Base-by-base conservation (phyloP, 2,888 invertebrate species). In the Pilophorus perplexus region DNA sequence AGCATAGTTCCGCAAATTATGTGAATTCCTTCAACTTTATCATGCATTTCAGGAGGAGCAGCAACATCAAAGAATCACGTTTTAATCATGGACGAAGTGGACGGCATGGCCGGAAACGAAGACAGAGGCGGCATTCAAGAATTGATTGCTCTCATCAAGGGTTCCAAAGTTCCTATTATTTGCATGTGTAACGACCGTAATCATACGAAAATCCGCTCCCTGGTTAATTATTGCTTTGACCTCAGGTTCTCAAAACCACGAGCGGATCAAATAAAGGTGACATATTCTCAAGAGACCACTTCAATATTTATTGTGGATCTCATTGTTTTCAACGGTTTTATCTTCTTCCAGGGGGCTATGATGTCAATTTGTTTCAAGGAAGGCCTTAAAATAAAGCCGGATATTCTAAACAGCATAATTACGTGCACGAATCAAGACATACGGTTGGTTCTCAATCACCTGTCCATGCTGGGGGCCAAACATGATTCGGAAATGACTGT, bases 31-130 rank as follows among this genome's bases (percentile, higher is more conserved):
- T n/a, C n/a, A n/a, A n/a, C n/a, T n/a, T n/a, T n/a, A n/a, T n/a
- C n/a, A n/a, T n/a, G n/a, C n/a, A n/a, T 44, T 37, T 10, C 33
- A 55, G 69, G 68, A 6, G 68, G 68, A 0, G 67, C 81, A 0
- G 80, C 84, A 0, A 82, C 57, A 3, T 57, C 84, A 0, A 85
- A 84, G 72, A 92, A 91, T 74, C 93, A 94, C 75, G 93, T 93
- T 12, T 79, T 99, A 5, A 83, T 99, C n/a, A 99, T 99, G 99
- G 99, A 99, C 75, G 99, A 99, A 83, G 98, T 99, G 0, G 99
- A 99, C 75, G 99, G 99, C 6, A 99, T 99, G 97, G 93, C 96
- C 0, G 98, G 98, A 2, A 99, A 98, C 77, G 95, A 99, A 78
- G 99, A 99, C 78, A 84, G 99, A 73, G 98, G 98, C 20, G 99